Base-by-base conservation (phyloP, 2,797 vertebrate genomes). In the Anguilla megastoma region DNA sequence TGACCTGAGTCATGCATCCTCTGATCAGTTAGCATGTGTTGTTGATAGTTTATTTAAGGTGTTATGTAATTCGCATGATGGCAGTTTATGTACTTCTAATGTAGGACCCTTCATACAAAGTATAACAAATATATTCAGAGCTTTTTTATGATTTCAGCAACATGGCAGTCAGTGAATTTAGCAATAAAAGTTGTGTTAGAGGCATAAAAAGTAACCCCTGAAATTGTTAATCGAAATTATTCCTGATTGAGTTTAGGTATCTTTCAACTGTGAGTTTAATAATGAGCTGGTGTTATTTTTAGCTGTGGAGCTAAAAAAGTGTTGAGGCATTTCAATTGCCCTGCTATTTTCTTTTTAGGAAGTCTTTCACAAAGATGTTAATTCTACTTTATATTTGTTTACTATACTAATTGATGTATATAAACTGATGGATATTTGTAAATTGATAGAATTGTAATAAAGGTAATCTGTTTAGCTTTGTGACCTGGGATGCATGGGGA, bases 401-500 rank as follows among this genome's bases (percentile, higher is more conserved):
- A 71, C 86, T 91, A 91, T 90, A 90, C 89, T 92, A 91, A 92
- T 86, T 89, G 87, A 89, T 92, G 88, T 45, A 86, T 56, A 84
- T 88, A 85, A 87, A 88, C n/a, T 76, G 80, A 56, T 66, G 8
- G 63, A 74, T 79, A 85, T 80, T 86, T 90, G 74, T 89, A 60
- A 82, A 85, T 76, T 60, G 84, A 83, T 92, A 95, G 88, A 86
- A 90, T 91, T 93, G 41, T 45, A 45, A 90, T 92, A 87, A 90
- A 90, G 91, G 93, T 18, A 95, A 89, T 76, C 93, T 95, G 90
- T 92, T 89, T 89, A 88, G 89, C 90, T 92, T 91, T 95, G 89
- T 93, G 87, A 91, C 96, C 94, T 95, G 94, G 95, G 95, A 94
- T 95, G 95, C 93, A 95, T 95, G 95, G 96, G 95, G 95, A 95